These are phyloP conservation scores for Diorhabda carinulata DNA, from an alignment of 1,140 invertebrate genomes.

Conservation along the genomic window DNA sequence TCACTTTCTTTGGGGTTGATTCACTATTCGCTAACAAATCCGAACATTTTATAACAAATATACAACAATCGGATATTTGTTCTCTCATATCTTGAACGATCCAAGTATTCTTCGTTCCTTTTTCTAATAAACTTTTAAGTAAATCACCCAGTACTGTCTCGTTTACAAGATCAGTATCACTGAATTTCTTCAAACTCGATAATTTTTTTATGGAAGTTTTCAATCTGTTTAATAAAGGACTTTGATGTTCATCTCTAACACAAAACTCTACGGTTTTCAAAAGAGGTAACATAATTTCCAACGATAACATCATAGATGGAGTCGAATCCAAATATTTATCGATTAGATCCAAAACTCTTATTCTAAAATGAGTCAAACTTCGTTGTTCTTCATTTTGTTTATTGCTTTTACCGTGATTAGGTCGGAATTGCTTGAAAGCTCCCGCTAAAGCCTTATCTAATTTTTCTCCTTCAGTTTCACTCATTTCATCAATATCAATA, in stretches of 20 bases:
- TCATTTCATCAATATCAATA: constrained; percentile 70
- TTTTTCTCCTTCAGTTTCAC: constrained; percentile 69
- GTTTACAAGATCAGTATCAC: constrained; percentile 54
- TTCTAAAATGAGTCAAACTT: constrained; percentile 64
- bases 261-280: constrained; percentile 63
- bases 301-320: constrained; percentile 59
- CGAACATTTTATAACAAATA: constrained; percentile 61
- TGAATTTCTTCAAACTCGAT: constrained; percentile 59
- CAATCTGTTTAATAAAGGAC: constrained; percentile 60
- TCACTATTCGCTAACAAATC: constrained; percentile 46
- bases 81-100: constrained; percentile 65
- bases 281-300: constrained; percentile 65
- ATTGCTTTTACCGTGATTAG: constrained; percentile 56
- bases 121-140: constrained; percentile 58
- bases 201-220: constrained; percentile 60
- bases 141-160: constrained; percentile 56
- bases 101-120: constrained; percentile 59
- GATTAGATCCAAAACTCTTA: constrained; percentile 65
- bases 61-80: constrained; percentile 61
- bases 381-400: constrained; percentile 64
- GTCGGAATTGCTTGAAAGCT: constrained; percentile 64
- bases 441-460: constrained; percentile 65
- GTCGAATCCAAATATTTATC: constrained; percentile 66
- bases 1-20: constrained; percentile 43
- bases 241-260: constrained; percentile 64